Conservation (phyloP, 2,797 vertebrate genomes). For the Atherinosoma microstoma region DNA sequence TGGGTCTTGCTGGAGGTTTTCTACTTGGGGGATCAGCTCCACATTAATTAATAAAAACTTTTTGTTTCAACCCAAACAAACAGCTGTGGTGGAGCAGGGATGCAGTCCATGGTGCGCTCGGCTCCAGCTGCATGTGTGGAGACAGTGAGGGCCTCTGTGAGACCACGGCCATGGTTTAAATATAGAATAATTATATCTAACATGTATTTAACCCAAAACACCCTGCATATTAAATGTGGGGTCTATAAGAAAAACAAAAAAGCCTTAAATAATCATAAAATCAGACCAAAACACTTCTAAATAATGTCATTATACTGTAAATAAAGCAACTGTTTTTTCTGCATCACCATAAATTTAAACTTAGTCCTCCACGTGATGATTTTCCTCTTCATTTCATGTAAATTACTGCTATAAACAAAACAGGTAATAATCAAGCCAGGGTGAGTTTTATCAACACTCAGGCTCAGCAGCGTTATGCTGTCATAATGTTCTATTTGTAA, state of each 20-base stretch:
- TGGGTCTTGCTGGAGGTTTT: conserved; percentile 24
- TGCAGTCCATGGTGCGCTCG: conserved; percentile 35
- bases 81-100: conserved; percentile 8
- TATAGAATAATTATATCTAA: background rate
- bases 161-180: background rate
- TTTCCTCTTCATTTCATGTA: background rate
- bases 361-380: background rate
- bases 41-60: conserved; percentile 53
- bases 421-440: background rate
- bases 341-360: background rate
- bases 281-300: background rate
- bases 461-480: background rate
- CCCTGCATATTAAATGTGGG: background rate
- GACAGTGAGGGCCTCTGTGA: conserved; percentile 5
- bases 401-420: background rate
- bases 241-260: background rate
- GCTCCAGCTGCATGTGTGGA: conserved; percentile 31
- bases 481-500: background rate
- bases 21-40: conserved; percentile 29
- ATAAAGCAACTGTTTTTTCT: conserved; percentile 4
- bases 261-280: background rate
- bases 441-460: background rate
- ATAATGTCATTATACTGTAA: background rate
- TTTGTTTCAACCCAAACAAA: conserved; percentile 6
- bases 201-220: too few species aligned